Conservation (phyloP, 1,140 invertebrate species). For the Sinella curviseta region DNA sequence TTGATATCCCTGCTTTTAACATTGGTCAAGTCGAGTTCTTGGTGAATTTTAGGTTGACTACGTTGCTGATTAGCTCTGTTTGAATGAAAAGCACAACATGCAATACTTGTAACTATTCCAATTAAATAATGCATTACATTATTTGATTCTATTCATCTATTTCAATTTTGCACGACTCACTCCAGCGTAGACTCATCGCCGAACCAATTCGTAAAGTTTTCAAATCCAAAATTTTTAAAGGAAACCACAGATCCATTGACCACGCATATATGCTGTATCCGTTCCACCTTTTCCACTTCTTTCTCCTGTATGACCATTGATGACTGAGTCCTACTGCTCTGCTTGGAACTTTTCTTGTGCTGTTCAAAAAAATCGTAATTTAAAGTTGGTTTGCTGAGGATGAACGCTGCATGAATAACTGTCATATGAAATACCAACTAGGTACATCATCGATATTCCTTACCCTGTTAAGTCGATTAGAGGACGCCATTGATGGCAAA, state of each 20-base stretch:
- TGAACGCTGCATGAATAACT: too few species aligned
- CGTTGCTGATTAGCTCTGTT: background rate
- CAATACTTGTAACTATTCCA: too few species aligned
- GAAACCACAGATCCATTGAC: constrained; percentile 33
- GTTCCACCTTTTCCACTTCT: background rate
- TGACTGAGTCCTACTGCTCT: too few species aligned
- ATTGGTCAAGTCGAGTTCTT: constrained; percentile 33
- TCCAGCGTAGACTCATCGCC: constrained; percentile 28
- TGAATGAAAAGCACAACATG: too few species aligned
- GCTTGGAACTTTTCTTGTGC: too few species aligned
- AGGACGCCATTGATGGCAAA: too few species aligned
- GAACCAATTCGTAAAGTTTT: constrained; percentile 45
- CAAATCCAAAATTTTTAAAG: constrained; percentile 32
- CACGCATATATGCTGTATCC: constrained; percentile 28
- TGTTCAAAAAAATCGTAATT: too few species aligned
- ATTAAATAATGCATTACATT: background rate
- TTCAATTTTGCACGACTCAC: background rate
- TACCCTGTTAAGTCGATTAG: too few species aligned
- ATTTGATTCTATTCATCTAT: background rate
- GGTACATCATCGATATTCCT: too few species aligned
- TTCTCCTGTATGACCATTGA: background rate
- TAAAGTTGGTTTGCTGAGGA: too few species aligned
- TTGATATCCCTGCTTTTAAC: constrained; percentile 37
- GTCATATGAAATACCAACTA: too few species aligned
- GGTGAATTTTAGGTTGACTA: background rate